These are phyloP conservation scores for Otocyon megalotis DNA, from an alignment of 2,113 vertebrate genomes.

Conservation along the genomic window DNA sequence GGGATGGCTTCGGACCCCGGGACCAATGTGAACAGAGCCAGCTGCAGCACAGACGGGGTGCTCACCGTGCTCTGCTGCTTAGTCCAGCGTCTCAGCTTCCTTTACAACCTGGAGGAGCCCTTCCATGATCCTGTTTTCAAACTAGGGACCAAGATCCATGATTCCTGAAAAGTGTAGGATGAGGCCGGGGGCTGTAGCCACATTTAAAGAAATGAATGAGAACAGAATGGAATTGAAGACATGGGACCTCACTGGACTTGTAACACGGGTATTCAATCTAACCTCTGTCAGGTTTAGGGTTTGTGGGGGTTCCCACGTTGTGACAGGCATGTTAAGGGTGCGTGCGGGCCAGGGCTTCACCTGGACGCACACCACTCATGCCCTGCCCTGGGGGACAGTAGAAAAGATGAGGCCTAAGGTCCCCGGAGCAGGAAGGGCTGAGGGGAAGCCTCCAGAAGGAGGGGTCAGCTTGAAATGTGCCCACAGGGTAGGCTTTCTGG, in stretches of 20 bases:
- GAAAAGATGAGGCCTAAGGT: background rate
- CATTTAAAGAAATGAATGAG: background rate
- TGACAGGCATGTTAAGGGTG: fast-evolving
- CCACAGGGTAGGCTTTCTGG: background rate
- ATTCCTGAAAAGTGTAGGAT: background rate
- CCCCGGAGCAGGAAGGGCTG: background rate
- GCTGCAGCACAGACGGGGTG: background rate
- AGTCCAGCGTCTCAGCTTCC: background rate
- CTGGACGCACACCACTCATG: background rate
- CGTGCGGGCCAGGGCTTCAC: background rate
- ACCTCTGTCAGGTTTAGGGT: background rate
- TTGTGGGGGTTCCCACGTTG: background rate
- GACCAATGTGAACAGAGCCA: background rate
- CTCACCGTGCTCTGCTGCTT: too few species aligned
- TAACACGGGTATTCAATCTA: background rate
- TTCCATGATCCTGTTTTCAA: background rate
- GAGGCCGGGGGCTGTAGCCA: background rate
- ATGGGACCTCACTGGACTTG: background rate
- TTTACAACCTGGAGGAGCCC: background rate
- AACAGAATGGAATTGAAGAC: background rate
- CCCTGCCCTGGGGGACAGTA: background rate
- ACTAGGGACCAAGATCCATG: background rate
- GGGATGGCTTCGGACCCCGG: background rate
- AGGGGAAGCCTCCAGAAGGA: too few species aligned
- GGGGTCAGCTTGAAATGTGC: background rate